Percentiles rank a stretch among this genome's conserved stretches.
phyloP scores from a whole-genome alignment of 1,140 invertebrate species.

The Cydia fagiglandana region DNA sequence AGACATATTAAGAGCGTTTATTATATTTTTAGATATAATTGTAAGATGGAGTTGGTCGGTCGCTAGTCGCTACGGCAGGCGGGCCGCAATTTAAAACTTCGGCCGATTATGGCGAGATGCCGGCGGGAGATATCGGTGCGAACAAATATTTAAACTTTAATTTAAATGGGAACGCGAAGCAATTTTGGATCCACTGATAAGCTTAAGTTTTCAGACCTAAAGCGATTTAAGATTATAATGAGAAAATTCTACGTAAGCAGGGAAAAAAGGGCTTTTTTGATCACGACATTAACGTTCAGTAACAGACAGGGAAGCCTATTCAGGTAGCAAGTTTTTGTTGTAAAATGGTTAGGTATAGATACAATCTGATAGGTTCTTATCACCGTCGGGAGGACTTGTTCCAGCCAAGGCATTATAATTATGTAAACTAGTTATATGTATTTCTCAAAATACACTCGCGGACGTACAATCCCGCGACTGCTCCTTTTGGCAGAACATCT shows the following conservation, averaged over 20 bases:
- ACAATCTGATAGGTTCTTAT: too few relatives aligned
- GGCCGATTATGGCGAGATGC: slow-evolving; percentile 13
- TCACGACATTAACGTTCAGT: too few relatives aligned
- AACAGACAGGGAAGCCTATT: too few relatives aligned
- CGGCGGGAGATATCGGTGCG: slow-evolving; percentile 20
- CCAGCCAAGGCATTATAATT: too few relatives aligned
- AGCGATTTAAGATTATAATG: background rate
- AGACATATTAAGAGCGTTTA: background rate
- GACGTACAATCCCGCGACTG: too few relatives aligned
- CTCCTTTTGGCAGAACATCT: too few relatives aligned
- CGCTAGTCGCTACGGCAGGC: background rate
- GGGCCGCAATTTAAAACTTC: slow-evolving; percentile 20
- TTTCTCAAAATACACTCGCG: too few relatives aligned
- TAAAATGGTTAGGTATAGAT: too few relatives aligned
- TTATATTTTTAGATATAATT: background rate
- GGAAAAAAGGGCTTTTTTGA: background rate
- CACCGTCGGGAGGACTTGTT: too few relatives aligned
- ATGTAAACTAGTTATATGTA: too few relatives aligned
- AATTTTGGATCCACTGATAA: slow-evolving; percentile 16
- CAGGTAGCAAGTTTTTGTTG: too few relatives aligned
- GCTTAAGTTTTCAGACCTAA: slow-evolving; percentile 8
- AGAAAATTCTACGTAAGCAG: background rate
- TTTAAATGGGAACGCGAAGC: slow-evolving; percentile 28
- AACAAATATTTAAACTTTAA: slow-evolving; percentile 30
- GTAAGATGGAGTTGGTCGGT: background rate